These are phyloP conservation scores for Heterotilapia buettikoferi DNA, from an alignment of 2,113 vertebrate genomes.

Conservation along the genomic window DNA sequence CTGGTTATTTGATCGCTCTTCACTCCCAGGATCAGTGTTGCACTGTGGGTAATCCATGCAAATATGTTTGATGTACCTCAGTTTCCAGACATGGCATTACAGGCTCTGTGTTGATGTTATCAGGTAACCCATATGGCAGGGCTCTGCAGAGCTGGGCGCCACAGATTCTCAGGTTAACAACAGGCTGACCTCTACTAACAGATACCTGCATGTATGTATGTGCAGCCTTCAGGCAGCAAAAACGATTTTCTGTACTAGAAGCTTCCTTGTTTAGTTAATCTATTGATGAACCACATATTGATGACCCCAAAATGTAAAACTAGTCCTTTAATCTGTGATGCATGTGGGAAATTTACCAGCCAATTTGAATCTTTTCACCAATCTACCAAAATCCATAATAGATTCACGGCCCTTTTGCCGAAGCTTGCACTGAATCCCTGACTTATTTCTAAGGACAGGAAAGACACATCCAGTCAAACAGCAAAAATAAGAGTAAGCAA, in stretches of 20 bases:
- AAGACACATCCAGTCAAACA: not conserved
- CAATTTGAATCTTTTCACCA: not conserved
- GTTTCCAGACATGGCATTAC: not conserved
- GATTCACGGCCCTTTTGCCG: not conserved
- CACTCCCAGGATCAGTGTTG: slow-evolving; percentile 12
- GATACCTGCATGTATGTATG: not conserved
- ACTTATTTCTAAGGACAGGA: not conserved
- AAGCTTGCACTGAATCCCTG: not conserved
- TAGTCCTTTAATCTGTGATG: not conserved
- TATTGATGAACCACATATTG: not conserved
- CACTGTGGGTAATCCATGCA: slow-evolving; percentile 30
- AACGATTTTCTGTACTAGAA: not conserved
- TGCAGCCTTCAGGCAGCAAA: not conserved
- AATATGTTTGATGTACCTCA: slow-evolving; percentile 15
- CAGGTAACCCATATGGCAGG: not conserved
- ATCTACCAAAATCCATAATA: not conserved
- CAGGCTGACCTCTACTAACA: not conserved
- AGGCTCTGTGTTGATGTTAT: not conserved
- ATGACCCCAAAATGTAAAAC: not conserved
- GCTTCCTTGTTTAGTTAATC: not conserved
- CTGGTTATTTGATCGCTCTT: not conserved
- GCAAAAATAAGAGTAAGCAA: not conserved
- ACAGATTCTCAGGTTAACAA: not conserved
- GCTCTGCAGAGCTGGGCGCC: not conserved
- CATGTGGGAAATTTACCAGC: not conserved